Percentiles rank a stretch among this genome's conserved stretches.
Conservation (phyloP, 2,797 vertebrate species). For the Crypturellus tataupa region DNA sequence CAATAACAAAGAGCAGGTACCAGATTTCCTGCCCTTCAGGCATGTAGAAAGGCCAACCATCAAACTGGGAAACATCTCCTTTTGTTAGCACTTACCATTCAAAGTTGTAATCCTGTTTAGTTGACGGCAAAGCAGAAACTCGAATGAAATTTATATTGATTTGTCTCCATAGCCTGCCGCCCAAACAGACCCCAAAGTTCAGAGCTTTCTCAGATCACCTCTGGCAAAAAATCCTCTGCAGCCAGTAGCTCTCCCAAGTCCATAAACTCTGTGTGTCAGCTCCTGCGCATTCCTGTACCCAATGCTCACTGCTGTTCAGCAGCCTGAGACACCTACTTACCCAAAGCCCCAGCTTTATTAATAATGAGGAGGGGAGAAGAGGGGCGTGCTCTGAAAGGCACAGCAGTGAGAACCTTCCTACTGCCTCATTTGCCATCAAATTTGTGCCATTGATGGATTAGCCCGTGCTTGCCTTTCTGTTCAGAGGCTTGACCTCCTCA, state of each 20-base stretch:
- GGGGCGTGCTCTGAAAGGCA: neutral
- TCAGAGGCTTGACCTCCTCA: slow-evolving; percentile 37
- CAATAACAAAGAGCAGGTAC: neutral
- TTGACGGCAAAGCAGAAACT: neutral
- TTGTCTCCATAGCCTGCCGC: neutral
- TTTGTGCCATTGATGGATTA: slow-evolving; percentile 32
- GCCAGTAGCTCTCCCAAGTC: neutral
- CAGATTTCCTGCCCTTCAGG: neutral
- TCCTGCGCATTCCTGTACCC: neutral
- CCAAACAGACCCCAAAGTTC: neutral
- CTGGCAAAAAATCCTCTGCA: neutral
- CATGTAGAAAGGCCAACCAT: neutral
- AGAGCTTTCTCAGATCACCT: neutral
- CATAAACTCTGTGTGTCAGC: neutral
- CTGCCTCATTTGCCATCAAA: neutral
- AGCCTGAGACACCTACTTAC: slow-evolving; percentile 24
- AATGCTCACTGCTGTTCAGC: accelerated
- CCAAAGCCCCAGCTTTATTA: neutral
- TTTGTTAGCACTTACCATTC: neutral
- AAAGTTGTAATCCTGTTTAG: neutral
- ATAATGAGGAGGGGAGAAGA: neutral
- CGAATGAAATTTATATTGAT: neutral
- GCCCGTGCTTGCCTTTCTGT: slow-evolving; percentile 26
- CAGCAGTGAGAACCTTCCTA: neutral
- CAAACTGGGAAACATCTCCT: neutral